Evolutionary conservation across 2,113 vertebrate species (phyloP), one percentile per base, ranked within the genome.

Genomic region (Camelus bactrianus): DNA sequence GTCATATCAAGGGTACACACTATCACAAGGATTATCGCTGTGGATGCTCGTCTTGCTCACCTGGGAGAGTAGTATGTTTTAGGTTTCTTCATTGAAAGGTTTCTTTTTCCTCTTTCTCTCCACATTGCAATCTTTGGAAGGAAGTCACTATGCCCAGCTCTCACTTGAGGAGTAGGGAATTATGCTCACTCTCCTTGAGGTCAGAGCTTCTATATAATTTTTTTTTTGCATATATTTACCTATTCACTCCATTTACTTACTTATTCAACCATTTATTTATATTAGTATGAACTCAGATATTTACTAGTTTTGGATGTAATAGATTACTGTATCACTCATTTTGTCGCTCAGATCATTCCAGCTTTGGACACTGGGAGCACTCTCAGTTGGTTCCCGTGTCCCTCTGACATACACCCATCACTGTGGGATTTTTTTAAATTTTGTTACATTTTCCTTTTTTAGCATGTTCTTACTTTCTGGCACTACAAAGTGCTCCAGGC

Each of bases 351-450:
- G 6, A 35, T 32, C 38, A 22, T 20, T 38, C 9, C 22, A 46
- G 26, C 6, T 60, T 60, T 72, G 17, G 26, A 5, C 22, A 13
- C 1, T 48, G 20, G 1, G 24, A 64, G 15, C 12, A 20, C 30
- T 67, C 20, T 58, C 1, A 10, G 0, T 19, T 13, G 2, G 8
- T 73, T 64, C 9, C 17, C 48, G 4, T 35, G 3, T 79, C 3
- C 10, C 13, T 52, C n/a, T 84, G 58, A 94, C 8, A 26, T 17
- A 24, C 1, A 6, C 0, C 15, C 14, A 19, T 70, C 35, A 32
- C 8, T 46, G 4, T 17, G 35, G 13, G 32, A 42, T 6, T 46
- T 24, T 84, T 13, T 15, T 75, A 12, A 16, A 32, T 88, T 65
- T 52, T 32, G 24, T 46, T 87, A 30, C 60, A 7, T 22, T 52